A percentile compares a stretch with the other conserved stretches of the same genome.
These are phyloP conservation scores for Diplodus puntazzo DNA, from an alignment of 2,797 vertebrate species.

Conservation along the genomic window DNA sequence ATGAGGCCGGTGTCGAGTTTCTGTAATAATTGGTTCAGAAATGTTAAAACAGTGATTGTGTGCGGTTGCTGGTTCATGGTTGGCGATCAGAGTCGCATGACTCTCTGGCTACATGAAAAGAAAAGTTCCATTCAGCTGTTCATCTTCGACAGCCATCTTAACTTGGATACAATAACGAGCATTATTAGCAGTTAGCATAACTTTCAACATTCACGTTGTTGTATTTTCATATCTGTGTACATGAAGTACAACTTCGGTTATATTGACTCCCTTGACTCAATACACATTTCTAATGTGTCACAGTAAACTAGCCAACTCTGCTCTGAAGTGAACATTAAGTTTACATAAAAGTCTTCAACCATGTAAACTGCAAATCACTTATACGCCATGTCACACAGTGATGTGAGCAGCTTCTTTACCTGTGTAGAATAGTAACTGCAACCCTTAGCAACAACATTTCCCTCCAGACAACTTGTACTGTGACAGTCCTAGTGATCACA, in stretches of 20 bases:
- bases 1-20: not conserved
- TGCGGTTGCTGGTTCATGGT: constrained; percentile 20
- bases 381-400: not conserved
- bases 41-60: not conserved
- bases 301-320: not conserved
- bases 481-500: not conserved
- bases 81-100: not conserved
- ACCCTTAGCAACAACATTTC: not conserved
- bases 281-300: not conserved
- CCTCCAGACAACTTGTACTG: not conserved
- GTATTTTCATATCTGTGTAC: not conserved
- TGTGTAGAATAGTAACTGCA: not conserved
- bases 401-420: not conserved
- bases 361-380: not conserved
- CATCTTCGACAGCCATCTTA: not conserved
- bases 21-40: constrained; percentile 1
- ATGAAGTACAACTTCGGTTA: not conserved
- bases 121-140: not conserved
- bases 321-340: not conserved
- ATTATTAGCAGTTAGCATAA: not conserved
- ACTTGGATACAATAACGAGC: not conserved
- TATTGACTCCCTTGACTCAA: too few species aligned
- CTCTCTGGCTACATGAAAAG: not conserved
- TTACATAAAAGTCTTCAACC: too few species aligned
- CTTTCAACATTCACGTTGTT: not conserved